These are phyloP conservation scores for Polyommatus iphigenia DNA, from an alignment of 2,888 invertebrate genomes.

Conservation along the genomic window DNA sequence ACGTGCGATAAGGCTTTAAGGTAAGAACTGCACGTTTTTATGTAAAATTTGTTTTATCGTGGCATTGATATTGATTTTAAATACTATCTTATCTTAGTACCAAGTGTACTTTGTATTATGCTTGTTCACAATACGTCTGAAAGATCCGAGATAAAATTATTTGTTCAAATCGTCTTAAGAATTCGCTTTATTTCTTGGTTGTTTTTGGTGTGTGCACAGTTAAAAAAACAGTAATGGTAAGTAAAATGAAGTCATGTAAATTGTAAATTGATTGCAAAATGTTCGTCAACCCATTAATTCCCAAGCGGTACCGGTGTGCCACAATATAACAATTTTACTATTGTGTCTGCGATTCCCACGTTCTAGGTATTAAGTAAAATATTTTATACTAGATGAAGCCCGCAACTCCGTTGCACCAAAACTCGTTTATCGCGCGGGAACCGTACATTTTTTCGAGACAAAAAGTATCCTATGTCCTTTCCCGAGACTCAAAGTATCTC, in stretches of 20 bases:
- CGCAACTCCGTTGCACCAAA: too few relatives aligned
- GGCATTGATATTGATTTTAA: conserved; percentile 11
- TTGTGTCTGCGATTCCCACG: too few relatives aligned
- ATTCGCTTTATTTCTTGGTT: not conserved
- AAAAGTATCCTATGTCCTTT: too few relatives aligned
- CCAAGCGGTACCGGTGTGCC: too few relatives aligned
- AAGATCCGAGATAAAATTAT: not conserved
- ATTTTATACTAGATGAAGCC: too few relatives aligned
- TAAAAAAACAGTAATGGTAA: not conserved
- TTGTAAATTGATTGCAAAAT: not conserved
- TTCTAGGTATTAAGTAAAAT: not conserved
- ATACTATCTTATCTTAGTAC: not conserved
- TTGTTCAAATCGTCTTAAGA: not conserved
- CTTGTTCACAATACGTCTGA: not conserved
- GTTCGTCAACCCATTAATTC: not conserved
- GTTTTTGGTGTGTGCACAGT: not conserved
- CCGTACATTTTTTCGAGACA: too few relatives aligned
- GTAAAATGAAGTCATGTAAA: not conserved
- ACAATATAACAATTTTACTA: too few relatives aligned
- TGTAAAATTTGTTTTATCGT: conserved; percentile 20
- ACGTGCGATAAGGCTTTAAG: conserved; percentile 9
- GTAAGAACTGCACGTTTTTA: conserved; percentile 19
- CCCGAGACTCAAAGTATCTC: too few relatives aligned
- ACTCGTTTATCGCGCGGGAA: too few relatives aligned
- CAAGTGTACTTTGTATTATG: not conserved